Conservation (phyloP, 2,888 invertebrate genomes). For the Fragum sueziense region DNA sequence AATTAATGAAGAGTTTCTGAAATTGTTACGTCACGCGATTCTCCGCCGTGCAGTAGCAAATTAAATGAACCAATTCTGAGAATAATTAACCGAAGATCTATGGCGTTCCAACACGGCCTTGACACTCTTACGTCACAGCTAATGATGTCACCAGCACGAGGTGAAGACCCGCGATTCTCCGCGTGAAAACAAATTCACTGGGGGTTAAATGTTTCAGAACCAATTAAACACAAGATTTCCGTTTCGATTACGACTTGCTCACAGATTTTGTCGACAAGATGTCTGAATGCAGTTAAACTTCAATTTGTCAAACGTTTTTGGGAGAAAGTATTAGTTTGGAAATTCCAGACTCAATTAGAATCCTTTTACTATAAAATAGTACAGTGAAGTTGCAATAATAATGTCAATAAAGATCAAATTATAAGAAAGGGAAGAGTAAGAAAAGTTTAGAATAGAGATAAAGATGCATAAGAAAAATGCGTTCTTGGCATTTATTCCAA, state of each 20-base stretch:
- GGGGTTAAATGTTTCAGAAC: slow-evolving; percentile 15
- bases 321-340: too few species aligned
- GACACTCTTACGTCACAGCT: background rate
- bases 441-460: too few species aligned
- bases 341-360: too few species aligned
- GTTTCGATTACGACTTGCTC: slow-evolving; percentile 25
- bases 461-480: too few species aligned
- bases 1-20: background rate
- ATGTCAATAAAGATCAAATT: too few species aligned
- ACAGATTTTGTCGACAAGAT: slow-evolving; percentile 14
- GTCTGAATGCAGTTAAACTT: slow-evolving; percentile 31
- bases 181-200: slow-evolving; percentile 6
- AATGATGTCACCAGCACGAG: background rate
- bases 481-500: too few species aligned
- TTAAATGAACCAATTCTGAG: background rate
- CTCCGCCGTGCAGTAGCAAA: background rate
- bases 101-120: background rate
- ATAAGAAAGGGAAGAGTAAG: too few species aligned
- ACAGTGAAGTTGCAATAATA: too few species aligned
- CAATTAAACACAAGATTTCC: slow-evolving; percentile 18
- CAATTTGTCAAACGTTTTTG: slow-evolving; percentile 39
- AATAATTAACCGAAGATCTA: slow-evolving; percentile 5
- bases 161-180: too few species aligned
- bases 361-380: too few species aligned
- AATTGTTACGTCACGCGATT: background rate